Base-by-base conservation (phyloP, 2,113 vertebrate genomes). In the Donacobius atricapilla region DNA sequence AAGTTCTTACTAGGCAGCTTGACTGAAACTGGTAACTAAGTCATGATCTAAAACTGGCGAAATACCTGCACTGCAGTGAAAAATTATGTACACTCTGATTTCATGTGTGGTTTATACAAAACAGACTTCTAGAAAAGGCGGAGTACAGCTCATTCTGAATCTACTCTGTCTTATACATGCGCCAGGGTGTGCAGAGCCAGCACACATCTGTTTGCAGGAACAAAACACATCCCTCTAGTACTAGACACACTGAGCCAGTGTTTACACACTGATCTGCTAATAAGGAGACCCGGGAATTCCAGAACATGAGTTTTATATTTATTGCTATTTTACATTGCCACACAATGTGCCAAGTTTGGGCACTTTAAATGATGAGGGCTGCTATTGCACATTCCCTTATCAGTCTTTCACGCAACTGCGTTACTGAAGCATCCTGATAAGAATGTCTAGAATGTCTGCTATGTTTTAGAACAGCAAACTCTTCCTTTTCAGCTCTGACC, bases 361-460 rank as follows among this genome's bases (percentile, higher is more conserved):
- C 78, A 90, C 93, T 97, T 94, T 61, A 91, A 97, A 91, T 92
- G 54, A 93, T 9, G 58, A 97, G 82, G 73, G 75, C 87, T 95
- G 71, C 85, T 95, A 78, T 44, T 27, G 8, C 66, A 85, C 24
- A 5, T 77, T 94, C 66, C 85, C 90, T 96, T 96, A 97, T 96
- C 97, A 90, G 94, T 45, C 64, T 58, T 96, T 75, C 75, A 54
- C 65, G 92, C 81, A 89, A 97, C 44, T 50, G 66, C 2, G 1
- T 96, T 92, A 84, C 92, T 94, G 94, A 96, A 90, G 93, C 73
- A 89, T 93, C 93, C 80, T 6, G 54, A 87, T 93, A 96, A 95
- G 93, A 96, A 95, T 56, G 83, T 95, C 87, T 93, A 79, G 95
- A 96, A 97, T 81, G 93, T 94, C 88, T 90, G 93, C 83, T 95